Evolutionary conservation across 2,888 invertebrate species (phyloP), one percentile per base, ranked within the genome.

Genomic region (Molorchus minor): DNA sequence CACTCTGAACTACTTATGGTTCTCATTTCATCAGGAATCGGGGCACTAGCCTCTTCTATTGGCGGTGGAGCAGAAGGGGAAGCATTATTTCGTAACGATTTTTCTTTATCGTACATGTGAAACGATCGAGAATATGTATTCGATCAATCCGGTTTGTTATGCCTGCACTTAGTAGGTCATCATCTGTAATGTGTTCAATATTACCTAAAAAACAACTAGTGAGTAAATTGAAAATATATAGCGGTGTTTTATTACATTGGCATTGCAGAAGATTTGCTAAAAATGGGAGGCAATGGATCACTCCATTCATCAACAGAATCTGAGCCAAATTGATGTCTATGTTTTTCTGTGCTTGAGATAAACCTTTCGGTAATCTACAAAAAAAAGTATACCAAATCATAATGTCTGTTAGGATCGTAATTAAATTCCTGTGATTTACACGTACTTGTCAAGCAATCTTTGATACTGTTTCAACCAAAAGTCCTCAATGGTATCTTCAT

Each of bases 391-490:
- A n/a, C n/a, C n/a, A n/a, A n/a, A n/a, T n/a, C n/a, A n/a, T n/a
- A n/a, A n/a, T n/a, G n/a, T n/a, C n/a, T n/a, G 44, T 49, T n/a
- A 12, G 7, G 20, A 49, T 2, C n/a, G n/a, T n/a, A 30, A 52
- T 51, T n/a, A 41, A 13, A 41, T 20, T 10, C n/a, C 4, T 4
- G 19, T 25, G 2, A n/a, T n/a, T n/a, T n/a, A 25, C 13, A 41
- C 61, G 49, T 68, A 80, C 79, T 77, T 86, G 75, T 94, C 92
- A 75, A 94, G 83, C 38, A 95, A 80, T 67, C 88, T 86, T 78
- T 95, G 94, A 78, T 93, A 95, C 78, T 94, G 94, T 73, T 86
- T 84, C 64, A 92, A 80, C 91, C 91, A 91, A 77, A 89, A 91
- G 73, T 88, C 87, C 68, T 84, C 81, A 1, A 82, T 79, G 46